Percentiles rank a stretch among this genome's conserved stretches.
phyloP scores from a whole-genome alignment of 2,113 vertebrate species.

The Percina caprodes region DNA sequence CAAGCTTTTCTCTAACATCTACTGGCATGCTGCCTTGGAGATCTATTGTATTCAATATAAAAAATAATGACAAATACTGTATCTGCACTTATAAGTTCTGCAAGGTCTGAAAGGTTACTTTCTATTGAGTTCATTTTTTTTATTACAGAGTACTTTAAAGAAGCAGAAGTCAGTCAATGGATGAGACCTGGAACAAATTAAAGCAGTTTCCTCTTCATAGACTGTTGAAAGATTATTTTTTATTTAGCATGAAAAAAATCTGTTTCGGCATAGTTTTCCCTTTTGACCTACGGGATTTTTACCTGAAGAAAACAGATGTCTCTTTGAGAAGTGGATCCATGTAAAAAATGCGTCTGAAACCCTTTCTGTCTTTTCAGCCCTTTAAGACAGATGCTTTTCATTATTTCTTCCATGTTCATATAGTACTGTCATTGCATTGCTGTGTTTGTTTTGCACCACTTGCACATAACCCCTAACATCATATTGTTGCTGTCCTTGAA shows the following conservation, averaged over 20 bases:
- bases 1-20: constrained; percentile 14
- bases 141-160: constrained; percentile 1
- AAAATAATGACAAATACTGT: constrained; percentile 12
- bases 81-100: constrained; percentile 21
- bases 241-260: not conserved
- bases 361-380: constrained; percentile 31
- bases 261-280: constrained; percentile 12
- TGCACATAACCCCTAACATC: constrained; percentile 9
- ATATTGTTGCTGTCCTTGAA: constrained; percentile 63
- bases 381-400: constrained; percentile 32
- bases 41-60: constrained; percentile 17
- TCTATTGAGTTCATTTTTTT: constrained; percentile 11
- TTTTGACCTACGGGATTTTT: constrained; percentile 42
- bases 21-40: constrained; percentile 22
- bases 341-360: constrained; percentile 22
- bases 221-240: not conserved
- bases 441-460: constrained; percentile 30
- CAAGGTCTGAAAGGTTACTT: constrained; percentile 21
- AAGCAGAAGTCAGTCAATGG: constrained; percentile 21
- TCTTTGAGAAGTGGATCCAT: constrained; percentile 14
- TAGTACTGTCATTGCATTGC: not conserved
- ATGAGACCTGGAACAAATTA: not conserved
- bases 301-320: constrained; percentile 33
- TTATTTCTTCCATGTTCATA: constrained; percentile 21
- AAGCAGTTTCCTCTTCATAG: constrained; percentile 11